phyloP scores from a whole-genome alignment of 2,113 vertebrate species.

The Tenrec ecaudatus region DNA sequence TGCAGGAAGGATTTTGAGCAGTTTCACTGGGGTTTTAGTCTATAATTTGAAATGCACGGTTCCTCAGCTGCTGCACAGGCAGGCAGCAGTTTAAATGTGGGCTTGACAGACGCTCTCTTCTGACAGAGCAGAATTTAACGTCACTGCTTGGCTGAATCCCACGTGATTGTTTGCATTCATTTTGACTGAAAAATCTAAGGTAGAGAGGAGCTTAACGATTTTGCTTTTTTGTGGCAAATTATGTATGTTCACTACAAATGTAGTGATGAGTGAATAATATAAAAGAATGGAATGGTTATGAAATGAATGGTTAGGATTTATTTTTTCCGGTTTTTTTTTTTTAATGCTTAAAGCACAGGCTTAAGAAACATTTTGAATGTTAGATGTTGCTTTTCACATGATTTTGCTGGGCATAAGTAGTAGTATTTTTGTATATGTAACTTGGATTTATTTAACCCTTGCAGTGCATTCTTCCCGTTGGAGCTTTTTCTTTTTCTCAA shows the following conservation, averaged over 20 bases:
- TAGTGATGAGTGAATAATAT: constrained; percentile 74
- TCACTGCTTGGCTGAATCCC: constrained; percentile 90
- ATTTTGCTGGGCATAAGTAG: constrained; percentile 55
- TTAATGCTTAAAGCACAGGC: constrained; percentile 45
- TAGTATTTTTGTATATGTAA: neutral
- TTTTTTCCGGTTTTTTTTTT: constrained; percentile 64
- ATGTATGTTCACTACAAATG: constrained; percentile 54
- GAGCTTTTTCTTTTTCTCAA: neutral
- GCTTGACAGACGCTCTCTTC: constrained; percentile 92
- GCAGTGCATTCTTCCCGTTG: neutral
- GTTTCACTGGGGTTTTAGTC: constrained; percentile 80
- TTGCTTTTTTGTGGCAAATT: constrained; percentile 78
- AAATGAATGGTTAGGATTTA: constrained; percentile 71
- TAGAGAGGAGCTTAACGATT: constrained; percentile 83
- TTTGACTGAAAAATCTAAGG: constrained; percentile 86
- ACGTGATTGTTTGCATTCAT: constrained; percentile 92
- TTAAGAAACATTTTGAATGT: constrained; percentile 73
- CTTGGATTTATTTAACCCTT: constrained; percentile 77
- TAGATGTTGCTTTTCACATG: constrained; percentile 42
- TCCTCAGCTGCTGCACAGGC: constrained; percentile 87
- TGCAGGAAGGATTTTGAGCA: constrained; percentile 81
- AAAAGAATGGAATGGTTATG: constrained; percentile 72
- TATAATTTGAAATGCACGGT: constrained; percentile 84
- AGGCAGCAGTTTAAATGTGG: constrained; percentile 92
- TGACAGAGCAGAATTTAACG: constrained; percentile 92